Percentiles rank a stretch among this genome's conserved stretches.
Evolutionary conservation across 1,140 invertebrate species (phyloP).

Genomic region (Cardiocondyla obscurior): DNA sequence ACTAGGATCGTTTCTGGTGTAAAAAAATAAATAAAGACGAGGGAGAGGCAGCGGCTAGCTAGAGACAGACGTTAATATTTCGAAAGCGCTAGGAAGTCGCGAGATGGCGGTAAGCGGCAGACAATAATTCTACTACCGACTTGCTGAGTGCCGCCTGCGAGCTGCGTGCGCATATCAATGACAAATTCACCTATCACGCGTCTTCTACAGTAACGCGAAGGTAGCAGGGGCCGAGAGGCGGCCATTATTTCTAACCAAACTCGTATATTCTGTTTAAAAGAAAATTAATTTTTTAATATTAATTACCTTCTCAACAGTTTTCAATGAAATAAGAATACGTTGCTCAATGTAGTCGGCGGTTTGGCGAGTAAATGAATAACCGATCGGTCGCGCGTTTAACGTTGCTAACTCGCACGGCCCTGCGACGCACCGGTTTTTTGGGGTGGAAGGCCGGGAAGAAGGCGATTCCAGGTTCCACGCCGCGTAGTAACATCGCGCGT

Average conservation of each 20-base stretch:
- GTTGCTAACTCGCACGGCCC: neutral
- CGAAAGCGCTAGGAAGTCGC: neutral
- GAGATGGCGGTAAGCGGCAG: neutral
- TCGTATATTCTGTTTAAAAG: no score
- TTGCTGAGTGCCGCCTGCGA: neutral
- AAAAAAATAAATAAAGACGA: neutral
- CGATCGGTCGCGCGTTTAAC: no score
- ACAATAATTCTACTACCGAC: neutral
- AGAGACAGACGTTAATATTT: neutral
- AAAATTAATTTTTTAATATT: no score
- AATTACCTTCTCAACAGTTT: no score
- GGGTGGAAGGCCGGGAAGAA: no score
- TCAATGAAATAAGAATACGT: no score
- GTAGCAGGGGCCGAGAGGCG: neutral
- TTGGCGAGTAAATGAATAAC: no score
- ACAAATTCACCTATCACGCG: neutral
- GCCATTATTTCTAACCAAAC: no score
- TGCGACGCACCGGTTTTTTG: slow-evolving; percentile 12
- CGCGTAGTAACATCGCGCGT: neutral
- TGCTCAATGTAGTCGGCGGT: no score
- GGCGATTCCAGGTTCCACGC: no score
- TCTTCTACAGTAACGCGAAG: slow-evolving; percentile 37
- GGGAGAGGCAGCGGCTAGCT: neutral
- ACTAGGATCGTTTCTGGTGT: neutral
- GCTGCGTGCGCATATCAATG: slow-evolving; percentile 62